Evolutionary conservation across 1,140 invertebrate genomes (phyloP).

Genomic region (Brachionus sp.): DNA sequence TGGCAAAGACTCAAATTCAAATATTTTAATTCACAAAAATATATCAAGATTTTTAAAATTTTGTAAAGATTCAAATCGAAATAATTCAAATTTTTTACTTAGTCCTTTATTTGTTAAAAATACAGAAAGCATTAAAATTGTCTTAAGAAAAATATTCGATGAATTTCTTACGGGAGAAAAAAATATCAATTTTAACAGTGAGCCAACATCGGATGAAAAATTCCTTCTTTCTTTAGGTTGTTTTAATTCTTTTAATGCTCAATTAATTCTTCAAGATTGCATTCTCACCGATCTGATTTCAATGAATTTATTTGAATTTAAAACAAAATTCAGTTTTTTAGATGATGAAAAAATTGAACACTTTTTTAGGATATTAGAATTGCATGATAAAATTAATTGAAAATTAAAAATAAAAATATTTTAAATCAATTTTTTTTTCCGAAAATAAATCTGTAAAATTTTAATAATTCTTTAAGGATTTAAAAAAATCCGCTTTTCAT

Average conservation of each 20-base stretch:
- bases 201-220: background rate
- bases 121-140: background rate
- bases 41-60: background rate
- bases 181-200: background rate
- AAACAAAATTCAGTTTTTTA: background rate
- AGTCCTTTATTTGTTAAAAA: background rate
- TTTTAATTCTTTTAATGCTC: conserved; percentile 15
- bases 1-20: background rate
- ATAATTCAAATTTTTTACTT: background rate
- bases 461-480: too few relatives aligned
- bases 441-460: too few relatives aligned
- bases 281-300: background rate
- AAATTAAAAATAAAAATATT: background rate
- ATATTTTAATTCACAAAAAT: background rate
- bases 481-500: background rate
- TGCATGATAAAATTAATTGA: background rate
- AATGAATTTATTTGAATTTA: background rate
- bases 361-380: background rate
- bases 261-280: background rate
- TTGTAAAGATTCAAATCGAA: background rate
- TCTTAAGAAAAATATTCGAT: background rate
- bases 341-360: background rate
- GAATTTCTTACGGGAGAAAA: background rate
- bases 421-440: background rate
- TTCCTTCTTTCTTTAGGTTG: background rate